Evolutionary conservation across 2,888 invertebrate species (phyloP), one percentile per base, ranked within the genome.

Genomic region (Cynaeus angustus): DNA sequence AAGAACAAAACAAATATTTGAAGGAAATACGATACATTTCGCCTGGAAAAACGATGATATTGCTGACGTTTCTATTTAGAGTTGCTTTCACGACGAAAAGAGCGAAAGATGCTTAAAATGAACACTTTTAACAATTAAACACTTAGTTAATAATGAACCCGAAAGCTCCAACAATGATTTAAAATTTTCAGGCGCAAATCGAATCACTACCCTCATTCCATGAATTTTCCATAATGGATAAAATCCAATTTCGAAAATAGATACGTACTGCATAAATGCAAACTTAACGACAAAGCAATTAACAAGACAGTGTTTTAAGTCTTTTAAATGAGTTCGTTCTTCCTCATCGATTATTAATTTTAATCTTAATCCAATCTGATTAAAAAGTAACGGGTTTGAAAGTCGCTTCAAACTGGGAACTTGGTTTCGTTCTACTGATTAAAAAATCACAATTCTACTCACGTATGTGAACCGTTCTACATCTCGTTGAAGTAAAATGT

Each of bases 181-280:
- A 37, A 37, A 9, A 37, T 37, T 37, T 37, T 37, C 37, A 37
- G n/a, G 37, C 21, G 21, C 21, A 21, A 21, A 21, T 21, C 21
- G 21, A 21, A 21, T 43, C 12, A 8, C 41, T 13, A 28, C 13
- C 28, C 28, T 14, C n/a, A 9, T 13, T 9, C 50, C 50, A 41
- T 50, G 52, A 52, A 64, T 52, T 64, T 64, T 64, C 50, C 14
- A 64, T 52, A 64, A 64, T 12, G 62, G 52, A 50, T 50, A 33
- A 52, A 48, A 33, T 14, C 48, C 16, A 61, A 61, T 48, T 61
- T 46, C 16, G 33, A 33, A 52, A 64, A 45, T 37, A 14, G 46
- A 12, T 28, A 26, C 26, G 28, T 56, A 12, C 7, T 61, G 48
- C 61, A 61, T 61, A 61, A 61, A 61, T 61, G 61, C 48, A 48